Evolutionary conservation across 2,888 invertebrate species (phyloP), one percentile per base, ranked within the genome.

Genomic region (Idaea dimidiata): DNA sequence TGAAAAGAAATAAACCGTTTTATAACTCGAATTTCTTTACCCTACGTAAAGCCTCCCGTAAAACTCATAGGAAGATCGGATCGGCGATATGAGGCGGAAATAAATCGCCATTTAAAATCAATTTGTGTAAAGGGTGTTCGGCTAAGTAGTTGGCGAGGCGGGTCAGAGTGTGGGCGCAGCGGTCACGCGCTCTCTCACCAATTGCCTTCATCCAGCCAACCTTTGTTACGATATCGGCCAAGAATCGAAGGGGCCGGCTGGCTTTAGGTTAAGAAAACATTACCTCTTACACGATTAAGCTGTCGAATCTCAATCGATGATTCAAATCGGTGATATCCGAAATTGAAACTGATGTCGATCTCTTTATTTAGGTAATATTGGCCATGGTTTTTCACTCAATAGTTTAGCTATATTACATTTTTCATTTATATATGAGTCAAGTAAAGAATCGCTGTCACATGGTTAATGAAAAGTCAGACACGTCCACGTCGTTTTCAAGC

Each of bases 21-120:
- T 91, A 91, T 91, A 89, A 87, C 89, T 84, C 76, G 77, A 83
- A 87, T 89, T 90, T 87, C 84, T 90, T 87, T 89, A 88, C 88
- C 91, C 90, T 77, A 83, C 82, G 84, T 88, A 89, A 89, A 89
- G 87, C 89, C 87, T 79, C 75, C 85, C 84, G 89, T 92, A 90
- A 91, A 91, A 89, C 88, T 89, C 87, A 87, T 87, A 88, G 86
- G 82, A 87, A 91, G 92, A 91, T 91, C 89, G 91, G 92, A 83
- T 87, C 82, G 82, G 81, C 86, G 92, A 92, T 91, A 92, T 92
- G 92, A 81, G 88, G 86, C 90, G 90, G 92, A 92, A 91, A 91
- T 91, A 91, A 91, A 90, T 91, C 89, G 91, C 89, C 87, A 88
- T 92, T 92, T 92, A 91, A 92, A 92, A 91, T 91, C 92, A 92